These are phyloP conservation scores for Thomomys bottae DNA, from an alignment of 2,113 vertebrate genomes.

Conservation along the genomic window DNA sequence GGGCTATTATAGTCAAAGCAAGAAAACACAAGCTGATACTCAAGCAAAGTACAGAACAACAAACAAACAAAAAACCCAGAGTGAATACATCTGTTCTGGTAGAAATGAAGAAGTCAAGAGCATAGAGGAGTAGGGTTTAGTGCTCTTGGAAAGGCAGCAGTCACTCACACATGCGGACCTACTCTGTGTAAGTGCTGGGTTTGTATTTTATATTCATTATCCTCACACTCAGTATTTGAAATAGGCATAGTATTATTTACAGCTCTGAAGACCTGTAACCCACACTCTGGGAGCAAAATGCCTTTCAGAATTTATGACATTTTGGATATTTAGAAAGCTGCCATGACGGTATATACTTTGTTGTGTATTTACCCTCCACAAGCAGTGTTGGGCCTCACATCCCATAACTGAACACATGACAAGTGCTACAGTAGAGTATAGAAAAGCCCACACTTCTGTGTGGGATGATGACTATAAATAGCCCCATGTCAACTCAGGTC, in stretches of 20 bases:
- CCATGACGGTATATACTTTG: neutral
- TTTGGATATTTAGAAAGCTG: conserved; percentile 30
- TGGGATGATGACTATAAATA: conserved; percentile 34
- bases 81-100: neutral
- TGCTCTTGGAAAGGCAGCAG: neutral
- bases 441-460: neutral
- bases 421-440: neutral
- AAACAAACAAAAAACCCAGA: too few relatives aligned
- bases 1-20: neutral
- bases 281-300: neutral
- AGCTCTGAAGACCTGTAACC: neutral
- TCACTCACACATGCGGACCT: neutral
- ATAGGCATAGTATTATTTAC: neutral
- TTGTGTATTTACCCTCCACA: neutral
- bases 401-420: neutral
- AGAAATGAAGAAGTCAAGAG: neutral
- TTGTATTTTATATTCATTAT: neutral
- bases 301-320: neutral
- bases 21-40: neutral
- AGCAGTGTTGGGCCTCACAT: neutral
- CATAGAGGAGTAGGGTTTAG: neutral
- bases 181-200: neutral
- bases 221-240: neutral
- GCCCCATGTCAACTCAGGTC: conserved; percentile 7
- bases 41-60: neutral